Percentiles rank a stretch among this genome's conserved stretches.
Conservation (phyloP, 2,113 vertebrate genomes). For the Lepus europaeus region DNA sequence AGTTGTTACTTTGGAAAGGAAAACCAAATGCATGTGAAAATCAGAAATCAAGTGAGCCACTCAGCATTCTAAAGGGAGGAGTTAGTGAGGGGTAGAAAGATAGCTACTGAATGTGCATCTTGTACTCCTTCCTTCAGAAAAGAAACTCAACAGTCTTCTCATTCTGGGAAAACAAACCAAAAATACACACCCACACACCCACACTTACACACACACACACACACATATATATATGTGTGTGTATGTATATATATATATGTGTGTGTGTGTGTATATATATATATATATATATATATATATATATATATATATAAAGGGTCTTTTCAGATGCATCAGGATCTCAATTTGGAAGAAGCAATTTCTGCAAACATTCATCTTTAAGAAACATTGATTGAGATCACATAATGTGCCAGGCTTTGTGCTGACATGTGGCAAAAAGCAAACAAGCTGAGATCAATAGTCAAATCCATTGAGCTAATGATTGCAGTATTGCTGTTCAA, state of each 20-base stretch:
- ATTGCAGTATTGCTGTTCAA: not conserved
- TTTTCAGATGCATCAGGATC: not conserved
- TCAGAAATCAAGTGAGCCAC: not conserved
- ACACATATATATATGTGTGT: too few species aligned
- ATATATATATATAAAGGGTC: not conserved
- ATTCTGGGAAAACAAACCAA: not conserved
- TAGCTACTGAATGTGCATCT: rapidly evolving
- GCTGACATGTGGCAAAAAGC: not conserved
- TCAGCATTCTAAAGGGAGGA: not conserved
- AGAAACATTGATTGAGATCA: not conserved
- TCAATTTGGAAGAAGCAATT: not conserved
- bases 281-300: not conserved
- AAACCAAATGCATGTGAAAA: not conserved
- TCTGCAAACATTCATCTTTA: not conserved
- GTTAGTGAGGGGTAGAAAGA: not conserved
- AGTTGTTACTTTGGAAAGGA: not conserved
- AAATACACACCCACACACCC: too few species aligned
- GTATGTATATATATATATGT: not conserved
- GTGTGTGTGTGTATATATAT: too few species aligned
- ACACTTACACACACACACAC: too few species aligned
- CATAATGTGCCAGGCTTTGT: not conserved
- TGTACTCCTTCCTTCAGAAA: not conserved
- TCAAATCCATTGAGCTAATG: not conserved
- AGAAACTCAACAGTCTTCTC: not conserved
- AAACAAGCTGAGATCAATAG: not conserved